phyloP scores from a whole-genome alignment of 2,113 vertebrate species.

The Neopipo cinnamomea region DNA sequence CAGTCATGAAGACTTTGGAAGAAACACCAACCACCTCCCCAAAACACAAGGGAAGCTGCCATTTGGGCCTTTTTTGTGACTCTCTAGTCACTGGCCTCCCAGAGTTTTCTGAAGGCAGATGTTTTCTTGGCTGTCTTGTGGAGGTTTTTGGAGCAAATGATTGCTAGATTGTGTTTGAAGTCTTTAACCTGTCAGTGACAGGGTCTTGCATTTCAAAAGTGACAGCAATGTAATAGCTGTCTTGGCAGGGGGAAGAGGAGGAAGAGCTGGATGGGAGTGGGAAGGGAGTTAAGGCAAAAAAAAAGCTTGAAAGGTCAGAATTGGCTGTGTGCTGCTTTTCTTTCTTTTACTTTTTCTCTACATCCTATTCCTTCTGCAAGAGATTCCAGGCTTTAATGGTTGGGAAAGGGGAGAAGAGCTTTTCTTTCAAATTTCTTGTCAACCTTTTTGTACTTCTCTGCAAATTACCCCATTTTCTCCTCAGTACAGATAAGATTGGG shows the following conservation, averaged over 20 bases:
- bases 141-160: not conserved
- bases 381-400: not conserved
- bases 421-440: not conserved
- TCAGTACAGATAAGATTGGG: not conserved
- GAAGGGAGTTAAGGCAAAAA: not conserved
- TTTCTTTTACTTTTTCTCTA: not conserved
- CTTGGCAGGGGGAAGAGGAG: not conserved
- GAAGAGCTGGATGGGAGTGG: not conserved
- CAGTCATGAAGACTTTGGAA: not conserved
- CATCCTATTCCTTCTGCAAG: not conserved
- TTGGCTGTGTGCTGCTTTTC: not conserved
- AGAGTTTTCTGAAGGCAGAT: not conserved
- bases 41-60: not conserved
- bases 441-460: not conserved
- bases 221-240: not conserved
- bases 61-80: not conserved
- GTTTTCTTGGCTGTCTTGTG: not conserved
- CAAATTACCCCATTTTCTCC: not conserved
- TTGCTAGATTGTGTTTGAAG: not conserved
- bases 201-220: not conserved
- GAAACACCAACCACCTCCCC: not conserved
- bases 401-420: not conserved
- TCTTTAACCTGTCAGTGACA: not conserved
- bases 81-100: not conserved
- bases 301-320: not conserved